phyloP scores from a whole-genome alignment of 2,888 invertebrate species.

The Pristionchus entomophagus region DNA sequence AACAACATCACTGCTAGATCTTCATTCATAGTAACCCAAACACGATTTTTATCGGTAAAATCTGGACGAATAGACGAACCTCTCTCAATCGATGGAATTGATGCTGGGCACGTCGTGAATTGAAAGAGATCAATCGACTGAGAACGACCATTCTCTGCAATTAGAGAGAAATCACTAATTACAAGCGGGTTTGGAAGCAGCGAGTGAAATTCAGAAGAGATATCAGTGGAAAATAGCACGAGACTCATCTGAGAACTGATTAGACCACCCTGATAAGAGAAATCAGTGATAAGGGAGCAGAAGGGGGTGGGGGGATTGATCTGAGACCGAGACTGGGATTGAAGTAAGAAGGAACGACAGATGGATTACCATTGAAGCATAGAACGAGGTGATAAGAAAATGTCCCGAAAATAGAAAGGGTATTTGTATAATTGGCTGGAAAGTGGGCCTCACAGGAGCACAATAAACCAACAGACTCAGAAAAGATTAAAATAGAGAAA shows the following conservation, averaged over 20 bases:
- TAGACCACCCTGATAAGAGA: conserved; percentile 32
- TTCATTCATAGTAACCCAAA: no score
- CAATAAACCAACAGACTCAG: no score
- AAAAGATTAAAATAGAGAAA: no score
- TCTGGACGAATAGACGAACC: background rate
- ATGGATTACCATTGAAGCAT: background rate
- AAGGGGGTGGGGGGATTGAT: background rate
- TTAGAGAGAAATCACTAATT: background rate
- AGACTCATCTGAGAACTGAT: background rate
- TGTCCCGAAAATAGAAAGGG: background rate
- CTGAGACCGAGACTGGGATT: background rate
- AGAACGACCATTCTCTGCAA: background rate
- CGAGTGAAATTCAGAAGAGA: background rate
- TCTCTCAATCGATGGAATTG: conserved; percentile 39
- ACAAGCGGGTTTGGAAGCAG: no score
- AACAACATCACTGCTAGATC: no score
- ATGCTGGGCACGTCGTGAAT: conserved; percentile 6
- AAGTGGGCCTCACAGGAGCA: no score
- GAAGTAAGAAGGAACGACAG: background rate
- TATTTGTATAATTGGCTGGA: no score
- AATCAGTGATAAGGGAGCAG: background rate
- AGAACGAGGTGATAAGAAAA: background rate
- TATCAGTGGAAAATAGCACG: background rate
- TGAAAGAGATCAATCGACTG: background rate
- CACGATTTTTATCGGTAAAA: no score